phyloP scores from a whole-genome alignment of 2,888 invertebrate species.

The Cynaeus angustus region DNA sequence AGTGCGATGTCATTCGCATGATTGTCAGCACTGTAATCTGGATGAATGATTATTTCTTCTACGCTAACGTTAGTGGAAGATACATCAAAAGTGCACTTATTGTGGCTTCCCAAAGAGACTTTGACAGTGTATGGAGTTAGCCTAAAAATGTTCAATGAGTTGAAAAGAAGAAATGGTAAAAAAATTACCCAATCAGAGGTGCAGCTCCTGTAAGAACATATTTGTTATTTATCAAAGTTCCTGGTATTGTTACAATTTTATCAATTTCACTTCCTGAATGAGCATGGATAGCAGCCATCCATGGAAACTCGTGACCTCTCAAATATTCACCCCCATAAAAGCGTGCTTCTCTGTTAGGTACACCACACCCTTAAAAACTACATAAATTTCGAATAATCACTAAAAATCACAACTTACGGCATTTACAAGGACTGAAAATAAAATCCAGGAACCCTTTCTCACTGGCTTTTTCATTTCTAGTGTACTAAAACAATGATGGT shows the following conservation, averaged over 20 bases:
- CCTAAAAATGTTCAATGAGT: conserved; percentile 59
- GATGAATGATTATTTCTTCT: conserved; percentile 73
- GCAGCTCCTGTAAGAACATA: conserved; percentile 76
- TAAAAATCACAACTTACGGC: conserved; percentile 61
- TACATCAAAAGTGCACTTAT: conserved; percentile 73
- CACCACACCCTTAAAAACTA: conserved; percentile 70
- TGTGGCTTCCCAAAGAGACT: conserved; percentile 74
- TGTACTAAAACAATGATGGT: background rate
- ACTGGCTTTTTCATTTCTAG: background rate
- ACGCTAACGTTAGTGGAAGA: conserved; percentile 74
- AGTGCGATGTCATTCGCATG: conserved; percentile 77
- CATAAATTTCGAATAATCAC: conserved; percentile 45
- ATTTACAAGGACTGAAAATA: conserved; percentile 62
- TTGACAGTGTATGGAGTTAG: conserved; percentile 71
- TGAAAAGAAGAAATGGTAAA: background rate
- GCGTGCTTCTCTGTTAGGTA: conserved; percentile 70
- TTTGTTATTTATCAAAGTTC: conserved; percentile 75
- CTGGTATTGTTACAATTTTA: conserved; percentile 65
- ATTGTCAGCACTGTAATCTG: conserved; percentile 73
- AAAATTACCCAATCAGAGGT: conserved; percentile 71
- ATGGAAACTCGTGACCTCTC: conserved; percentile 74
- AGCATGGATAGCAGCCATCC: conserved; percentile 73
- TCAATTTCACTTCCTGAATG: background rate
- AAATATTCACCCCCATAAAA: conserved; percentile 72
- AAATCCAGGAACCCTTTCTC: conserved; percentile 60